Conservation (phyloP, 2,888 invertebrate genomes). For the Synergus laeviventris region DNA sequence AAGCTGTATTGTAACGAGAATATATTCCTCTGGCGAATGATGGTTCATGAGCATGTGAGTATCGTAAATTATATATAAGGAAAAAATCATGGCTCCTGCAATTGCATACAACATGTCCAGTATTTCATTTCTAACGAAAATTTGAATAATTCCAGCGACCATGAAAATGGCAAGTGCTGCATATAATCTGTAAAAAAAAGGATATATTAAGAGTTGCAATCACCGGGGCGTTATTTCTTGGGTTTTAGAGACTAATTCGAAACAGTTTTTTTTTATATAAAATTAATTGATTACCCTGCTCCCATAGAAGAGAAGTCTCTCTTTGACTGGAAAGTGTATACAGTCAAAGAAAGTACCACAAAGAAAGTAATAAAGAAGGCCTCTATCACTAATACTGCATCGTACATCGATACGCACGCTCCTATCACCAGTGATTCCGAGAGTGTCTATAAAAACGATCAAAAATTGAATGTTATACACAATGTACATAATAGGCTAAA, state of each 20-base stretch:
- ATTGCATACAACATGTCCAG: conserved; percentile 85
- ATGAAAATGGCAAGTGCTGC: conserved; percentile 83
- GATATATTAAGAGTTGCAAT: neutral
- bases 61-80: conserved; percentile 89
- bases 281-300: conserved; percentile 81
- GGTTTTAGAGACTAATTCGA: too few species aligned
- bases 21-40: conserved; percentile 91
- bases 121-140: conserved; percentile 84
- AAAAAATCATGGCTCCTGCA: conserved; percentile 86
- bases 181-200: conserved; percentile 78
- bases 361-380: conserved; percentile 87
- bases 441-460: conserved; percentile 82
- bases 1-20: conserved; percentile 89
- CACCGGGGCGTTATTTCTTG: neutral
- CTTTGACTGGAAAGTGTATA: conserved; percentile 92
- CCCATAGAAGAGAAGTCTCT: conserved; percentile 88
- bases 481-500: neutral
- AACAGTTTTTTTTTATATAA: neutral
- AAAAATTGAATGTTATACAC: neutral
- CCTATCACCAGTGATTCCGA: conserved; percentile 88
- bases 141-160: conserved; percentile 84
- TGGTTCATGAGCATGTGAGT: conserved; percentile 90
- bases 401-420: conserved; percentile 87
- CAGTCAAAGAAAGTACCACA: conserved; percentile 85
- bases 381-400: conserved; percentile 85